Base-by-base conservation (phyloP, 2,797 vertebrate genomes). In the Anabas testudineus region DNA sequence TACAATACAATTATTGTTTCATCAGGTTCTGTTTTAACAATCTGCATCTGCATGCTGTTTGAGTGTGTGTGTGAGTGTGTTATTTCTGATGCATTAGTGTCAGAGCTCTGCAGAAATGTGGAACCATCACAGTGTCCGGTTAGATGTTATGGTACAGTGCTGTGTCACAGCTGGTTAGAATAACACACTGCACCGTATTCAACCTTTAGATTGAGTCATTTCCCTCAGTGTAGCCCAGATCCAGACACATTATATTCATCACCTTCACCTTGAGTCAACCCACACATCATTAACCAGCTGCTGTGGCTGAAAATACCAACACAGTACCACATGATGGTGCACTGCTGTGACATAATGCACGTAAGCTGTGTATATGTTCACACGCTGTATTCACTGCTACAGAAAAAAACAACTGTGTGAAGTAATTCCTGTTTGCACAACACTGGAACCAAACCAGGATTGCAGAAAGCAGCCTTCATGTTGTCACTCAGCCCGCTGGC, bases 401-500 rank as follows among this genome's bases (percentile, higher is more conserved):
- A 10, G 62, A 52, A 62, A 57, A 19, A 42, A 37, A 60, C 30
- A 54, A 43, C 1, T 5, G 34, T 41, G 48, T 68, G 43, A 59
- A 62, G 15, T 10, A 12, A 47, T 71, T 42, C 36, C 13, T 43
- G 56, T 76, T 67, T 71, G 41, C 51, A 53, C 43, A 36, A 62
- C 26, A 26, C 37, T 16, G 51, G 51, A 32, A 32, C 32, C 10
- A 10, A 32, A 32, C 7, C 43, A 49, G 12, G 28, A 58, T 57
- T 63, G 16, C 61, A 71, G 28, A 63, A 22, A 52, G 63, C 28
- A 10, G 41, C 45, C 36, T 48, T 74, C 7, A 26, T 61, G 53
- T 62, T 76, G 74, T 57, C 79, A 51, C 60, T 71, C 55, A 58
- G 61, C 68, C 55, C 21, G 1, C 53, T 53, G 62, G 71, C 69